These are phyloP conservation scores for Varanus komodoensis DNA, from an alignment of 2,113 vertebrate species.

Conservation along the genomic window DNA sequence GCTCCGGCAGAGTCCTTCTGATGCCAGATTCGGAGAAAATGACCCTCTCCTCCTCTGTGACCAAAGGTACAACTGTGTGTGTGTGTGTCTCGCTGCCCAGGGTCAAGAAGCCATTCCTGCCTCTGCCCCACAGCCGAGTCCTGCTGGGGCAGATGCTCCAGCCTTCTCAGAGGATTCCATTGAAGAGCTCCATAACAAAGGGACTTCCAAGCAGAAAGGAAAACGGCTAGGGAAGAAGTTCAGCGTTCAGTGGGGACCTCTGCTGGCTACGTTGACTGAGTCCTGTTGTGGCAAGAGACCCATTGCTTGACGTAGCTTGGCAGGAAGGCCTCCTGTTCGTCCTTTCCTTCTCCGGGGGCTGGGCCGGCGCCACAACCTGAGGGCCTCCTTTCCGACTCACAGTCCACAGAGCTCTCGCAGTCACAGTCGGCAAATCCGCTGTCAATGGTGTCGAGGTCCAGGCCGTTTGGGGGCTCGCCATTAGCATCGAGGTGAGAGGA, in stretches of 20 bases:
- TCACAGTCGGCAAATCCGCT: constrained; percentile 91
- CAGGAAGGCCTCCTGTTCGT: constrained; percentile 61
- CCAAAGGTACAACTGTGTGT: neutral
- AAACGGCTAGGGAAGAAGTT: neutral
- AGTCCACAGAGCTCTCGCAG: constrained; percentile 84
- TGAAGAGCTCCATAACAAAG: constrained; percentile 11
- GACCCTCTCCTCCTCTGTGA: neutral
- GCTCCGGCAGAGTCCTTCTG: neutral
- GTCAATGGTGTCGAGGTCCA: constrained; percentile 94
- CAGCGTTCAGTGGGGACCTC: neutral
- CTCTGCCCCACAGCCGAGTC: neutral
- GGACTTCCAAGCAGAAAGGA: neutral
- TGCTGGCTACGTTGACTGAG: neutral
- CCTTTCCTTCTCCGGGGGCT: constrained; percentile 31
- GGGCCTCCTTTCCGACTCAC: constrained; percentile 74
- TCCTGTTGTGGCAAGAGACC: constrained; percentile 71
- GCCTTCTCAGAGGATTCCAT: constrained; percentile 21
- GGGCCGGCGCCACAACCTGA: constrained; percentile 42
- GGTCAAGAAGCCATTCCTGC: neutral
- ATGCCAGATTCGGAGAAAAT: neutral
- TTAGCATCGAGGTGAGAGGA: constrained; percentile 67
- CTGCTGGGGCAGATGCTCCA: neutral
- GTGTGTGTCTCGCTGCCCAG: neutral
- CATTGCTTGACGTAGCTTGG: constrained; percentile 94
- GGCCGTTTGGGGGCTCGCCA: constrained; percentile 80